phyloP scores from a whole-genome alignment of 2,888 invertebrate genomes.

The Trimorus sp. region DNA sequence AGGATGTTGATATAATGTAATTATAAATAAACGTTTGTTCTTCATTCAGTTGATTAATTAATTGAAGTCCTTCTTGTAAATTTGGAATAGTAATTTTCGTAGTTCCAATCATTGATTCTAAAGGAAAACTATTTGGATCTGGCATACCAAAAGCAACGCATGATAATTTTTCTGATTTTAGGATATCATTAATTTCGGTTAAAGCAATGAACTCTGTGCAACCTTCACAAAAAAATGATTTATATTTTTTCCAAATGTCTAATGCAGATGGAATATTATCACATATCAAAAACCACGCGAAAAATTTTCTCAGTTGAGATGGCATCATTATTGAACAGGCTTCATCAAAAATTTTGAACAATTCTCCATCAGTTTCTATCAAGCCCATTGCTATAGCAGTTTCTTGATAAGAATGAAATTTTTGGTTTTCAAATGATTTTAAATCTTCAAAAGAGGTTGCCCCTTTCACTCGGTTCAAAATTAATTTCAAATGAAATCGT shows the following conservation, averaged over 20 bases:
- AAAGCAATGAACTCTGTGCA: background rate
- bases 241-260: constrained; percentile 20
- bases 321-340: constrained; percentile 9
- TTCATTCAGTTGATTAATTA: background rate
- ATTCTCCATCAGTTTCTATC: constrained; percentile 14
- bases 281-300: constrained; percentile 15
- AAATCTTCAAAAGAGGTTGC: constrained; percentile 40
- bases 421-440: constrained; percentile 35
- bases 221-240: constrained; percentile 20
- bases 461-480: constrained; percentile 40
- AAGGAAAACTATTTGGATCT: background rate
- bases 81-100: too few species aligned
- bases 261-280: background rate
- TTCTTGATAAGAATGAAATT: constrained; percentile 25
- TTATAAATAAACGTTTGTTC: background rate
- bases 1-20: background rate
- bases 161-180: background rate
- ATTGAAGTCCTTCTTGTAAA: background rate
- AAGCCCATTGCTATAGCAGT: constrained; percentile 35
- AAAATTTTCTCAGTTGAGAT: constrained; percentile 11
- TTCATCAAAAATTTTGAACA: constrained; percentile 29
- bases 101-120: too few species aligned
- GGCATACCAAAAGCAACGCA: background rate
- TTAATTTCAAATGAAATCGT: constrained; percentile 54
- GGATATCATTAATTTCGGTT: background rate